Percentiles rank a stretch among this genome's conserved stretches.
Conservation (phyloP, 2,797 vertebrate species). For the Catostomus latipinnis region DNA sequence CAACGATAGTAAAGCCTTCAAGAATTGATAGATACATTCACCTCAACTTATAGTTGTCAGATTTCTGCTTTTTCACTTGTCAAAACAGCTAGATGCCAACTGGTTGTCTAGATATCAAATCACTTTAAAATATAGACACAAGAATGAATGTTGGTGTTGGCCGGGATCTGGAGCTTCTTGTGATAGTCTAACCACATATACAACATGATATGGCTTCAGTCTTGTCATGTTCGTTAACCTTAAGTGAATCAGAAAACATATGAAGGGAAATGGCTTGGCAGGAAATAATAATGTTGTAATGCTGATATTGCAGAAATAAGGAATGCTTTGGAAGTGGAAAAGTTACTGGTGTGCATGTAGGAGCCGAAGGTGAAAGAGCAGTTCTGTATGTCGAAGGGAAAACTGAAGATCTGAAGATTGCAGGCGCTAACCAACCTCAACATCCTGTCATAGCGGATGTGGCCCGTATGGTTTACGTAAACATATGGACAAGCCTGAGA, state of each 20-base stretch:
- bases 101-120: too few relatives aligned
- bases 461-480: conserved; percentile 82
- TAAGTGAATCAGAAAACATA: not conserved
- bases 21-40: too few relatives aligned
- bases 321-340: conserved; percentile 19
- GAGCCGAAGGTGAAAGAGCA: conserved; percentile 80
- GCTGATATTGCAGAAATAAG: not conserved
- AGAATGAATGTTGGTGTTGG: too few relatives aligned
- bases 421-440: conserved; percentile 80
- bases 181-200: too few relatives aligned
- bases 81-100: too few relatives aligned
- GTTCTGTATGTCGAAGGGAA: conserved; percentile 85
- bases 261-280: not conserved
- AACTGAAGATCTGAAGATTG: conserved; percentile 82
- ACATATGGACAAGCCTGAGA: conserved; percentile 82
- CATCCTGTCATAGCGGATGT: conserved; percentile 82
- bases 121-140: too few relatives aligned
- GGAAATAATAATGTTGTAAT: not conserved
- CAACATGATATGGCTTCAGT: too few relatives aligned
- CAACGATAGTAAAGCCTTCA: too few relatives aligned
- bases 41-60: too few relatives aligned
- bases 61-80: too few relatives aligned
- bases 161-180: too few relatives aligned
- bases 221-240: too few relatives aligned
- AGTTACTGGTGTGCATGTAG: conserved; percentile 82